phyloP scores from a whole-genome alignment of 2,797 vertebrate species.

The Onychomys leucogaster region DNA sequence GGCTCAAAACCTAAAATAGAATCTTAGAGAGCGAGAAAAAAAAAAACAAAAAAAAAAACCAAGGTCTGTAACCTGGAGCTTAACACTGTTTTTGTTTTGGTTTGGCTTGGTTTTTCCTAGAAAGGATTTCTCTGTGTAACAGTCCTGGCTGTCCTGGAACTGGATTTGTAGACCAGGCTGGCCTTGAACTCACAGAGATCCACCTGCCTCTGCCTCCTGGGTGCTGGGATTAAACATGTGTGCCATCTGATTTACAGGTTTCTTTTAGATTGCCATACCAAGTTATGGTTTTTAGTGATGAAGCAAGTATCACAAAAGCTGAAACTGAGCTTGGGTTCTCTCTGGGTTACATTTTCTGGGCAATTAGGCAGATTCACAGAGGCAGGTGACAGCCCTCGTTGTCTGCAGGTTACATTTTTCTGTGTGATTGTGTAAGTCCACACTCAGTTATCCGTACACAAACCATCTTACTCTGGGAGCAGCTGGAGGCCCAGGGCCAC shows the following conservation, averaged over 20 bases:
- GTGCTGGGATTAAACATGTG: background rate
- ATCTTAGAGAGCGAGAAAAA: background rate
- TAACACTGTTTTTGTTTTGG: background rate
- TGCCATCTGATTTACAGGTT: background rate
- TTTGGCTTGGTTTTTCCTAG: background rate
- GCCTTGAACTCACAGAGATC: background rate
- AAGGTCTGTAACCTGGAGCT: background rate
- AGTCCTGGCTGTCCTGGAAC: background rate
- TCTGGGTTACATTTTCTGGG: background rate
- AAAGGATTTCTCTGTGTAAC: background rate
- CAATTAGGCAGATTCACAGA: background rate
- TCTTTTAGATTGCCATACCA: background rate
- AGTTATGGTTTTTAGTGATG: background rate
- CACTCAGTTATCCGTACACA: background rate
- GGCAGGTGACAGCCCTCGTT: background rate
- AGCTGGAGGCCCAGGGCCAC: background rate
- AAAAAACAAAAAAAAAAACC: background rate
- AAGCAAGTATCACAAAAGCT: background rate
- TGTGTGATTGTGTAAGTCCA: background rate
- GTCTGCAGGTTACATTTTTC: background rate
- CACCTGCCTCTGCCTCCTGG: background rate
- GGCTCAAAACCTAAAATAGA: slow-evolving; percentile 44
- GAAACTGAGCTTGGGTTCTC: background rate
- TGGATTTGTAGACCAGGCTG: background rate
- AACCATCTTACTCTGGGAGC: background rate